phyloP scores from a whole-genome alignment of 2,888 invertebrate genomes.

The Trichogramma evanescens region DNA sequence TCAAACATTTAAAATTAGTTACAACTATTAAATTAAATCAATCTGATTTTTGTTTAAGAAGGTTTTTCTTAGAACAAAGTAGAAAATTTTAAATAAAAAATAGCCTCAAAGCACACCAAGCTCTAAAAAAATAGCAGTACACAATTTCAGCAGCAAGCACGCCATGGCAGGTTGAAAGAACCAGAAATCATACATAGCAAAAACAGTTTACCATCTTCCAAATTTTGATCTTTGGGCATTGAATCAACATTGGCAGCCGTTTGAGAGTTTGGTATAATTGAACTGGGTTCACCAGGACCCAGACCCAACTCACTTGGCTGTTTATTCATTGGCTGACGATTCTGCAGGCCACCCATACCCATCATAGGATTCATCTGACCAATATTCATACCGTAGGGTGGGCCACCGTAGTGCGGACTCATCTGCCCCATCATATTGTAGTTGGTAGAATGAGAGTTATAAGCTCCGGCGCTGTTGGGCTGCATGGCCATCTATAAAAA shows the following conservation, averaged over 20 bases:
- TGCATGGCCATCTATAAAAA: conserved; percentile 66
- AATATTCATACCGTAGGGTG: conserved; percentile 50
- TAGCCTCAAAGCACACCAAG: not conserved
- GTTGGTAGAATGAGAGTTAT: conserved; percentile 49
- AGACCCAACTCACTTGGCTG: conserved; percentile 62
- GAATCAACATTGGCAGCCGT: conserved; percentile 42
- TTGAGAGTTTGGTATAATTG: conserved; percentile 43
- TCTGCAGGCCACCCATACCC: conserved; percentile 46
- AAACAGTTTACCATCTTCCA: conserved; percentile 47
- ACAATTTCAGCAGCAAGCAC: conserved; percentile 32
- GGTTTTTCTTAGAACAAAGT: not conserved
- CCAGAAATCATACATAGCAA: conserved; percentile 41
- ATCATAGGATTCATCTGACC: conserved; percentile 51
- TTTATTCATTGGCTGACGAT: conserved; percentile 46
- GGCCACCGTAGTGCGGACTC: conserved; percentile 50
- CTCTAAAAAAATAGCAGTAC: conserved; percentile 18
- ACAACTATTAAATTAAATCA: no score
- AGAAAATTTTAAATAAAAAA: not conserved
- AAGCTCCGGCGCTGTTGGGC: conserved; percentile 44
- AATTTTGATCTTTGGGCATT: conserved; percentile 46
- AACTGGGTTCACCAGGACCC: conserved; percentile 49
- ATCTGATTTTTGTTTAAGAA: no score
- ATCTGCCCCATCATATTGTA: conserved; percentile 56
- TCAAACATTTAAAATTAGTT: no score
- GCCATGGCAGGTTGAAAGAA: conserved; percentile 45